A percentile compares a stretch with the other conserved stretches of the same genome.
phyloP scores from a whole-genome alignment of 2,113 vertebrate species.

The Axis porcinus region DNA sequence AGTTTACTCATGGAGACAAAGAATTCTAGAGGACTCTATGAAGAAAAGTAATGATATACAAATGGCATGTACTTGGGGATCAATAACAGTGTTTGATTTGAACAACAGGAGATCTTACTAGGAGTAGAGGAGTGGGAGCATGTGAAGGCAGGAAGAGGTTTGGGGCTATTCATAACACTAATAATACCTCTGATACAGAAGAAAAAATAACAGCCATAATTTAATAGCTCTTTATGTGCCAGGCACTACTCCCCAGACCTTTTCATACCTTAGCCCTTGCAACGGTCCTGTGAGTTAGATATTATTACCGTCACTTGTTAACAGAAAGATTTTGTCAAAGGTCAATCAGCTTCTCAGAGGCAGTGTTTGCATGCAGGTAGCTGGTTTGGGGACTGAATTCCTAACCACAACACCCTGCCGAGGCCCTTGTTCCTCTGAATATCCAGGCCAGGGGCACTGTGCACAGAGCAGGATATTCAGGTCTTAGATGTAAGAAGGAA shows the following conservation, averaged over 20 bases:
- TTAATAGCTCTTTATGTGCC: not conserved
- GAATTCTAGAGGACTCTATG: not conserved
- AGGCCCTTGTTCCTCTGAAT: rapidly evolving
- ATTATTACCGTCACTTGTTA: not conserved
- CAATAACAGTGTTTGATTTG: not conserved
- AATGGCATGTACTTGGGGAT: not conserved
- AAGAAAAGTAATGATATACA: not conserved
- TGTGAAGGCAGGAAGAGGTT: not conserved
- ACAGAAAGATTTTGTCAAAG: not conserved
- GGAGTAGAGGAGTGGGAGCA: not conserved
- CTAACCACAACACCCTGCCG: not conserved
- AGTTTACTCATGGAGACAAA: not conserved
- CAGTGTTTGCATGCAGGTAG: not conserved
- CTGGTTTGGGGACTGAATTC: not conserved
- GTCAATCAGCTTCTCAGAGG: not conserved
- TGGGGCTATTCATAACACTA: not conserved
- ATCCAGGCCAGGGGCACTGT: not conserved
- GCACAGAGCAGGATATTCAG: not conserved
- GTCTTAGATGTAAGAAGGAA: not conserved
- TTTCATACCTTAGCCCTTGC: not conserved
- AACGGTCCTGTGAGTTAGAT: not conserved
- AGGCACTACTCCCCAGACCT: not conserved
- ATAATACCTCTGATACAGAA: not conserved
- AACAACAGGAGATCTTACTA: not conserved
- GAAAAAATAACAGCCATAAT: not conserved